These are phyloP conservation scores for Argya squamiceps DNA, from an alignment of 2,797 vertebrate genomes.

Conservation along the genomic window DNA sequence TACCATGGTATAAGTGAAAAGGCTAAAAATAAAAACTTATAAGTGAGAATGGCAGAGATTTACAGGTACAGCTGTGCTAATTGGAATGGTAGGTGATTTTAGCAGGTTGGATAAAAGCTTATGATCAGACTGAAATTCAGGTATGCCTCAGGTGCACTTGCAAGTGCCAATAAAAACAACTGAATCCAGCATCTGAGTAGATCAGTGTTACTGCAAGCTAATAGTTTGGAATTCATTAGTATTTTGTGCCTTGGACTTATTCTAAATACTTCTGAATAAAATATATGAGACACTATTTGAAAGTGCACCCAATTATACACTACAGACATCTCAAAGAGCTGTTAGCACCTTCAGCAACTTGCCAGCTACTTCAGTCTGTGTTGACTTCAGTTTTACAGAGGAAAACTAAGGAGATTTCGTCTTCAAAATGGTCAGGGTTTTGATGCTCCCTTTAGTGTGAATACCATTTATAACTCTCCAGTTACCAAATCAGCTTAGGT, in stretches of 20 bases:
- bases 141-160: neutral
- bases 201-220: neutral
- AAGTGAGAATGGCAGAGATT: neutral
- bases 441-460: neutral
- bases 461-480: neutral
- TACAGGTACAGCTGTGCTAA: neutral
- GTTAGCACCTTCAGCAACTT: conserved; percentile 7
- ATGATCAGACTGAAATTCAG: neutral
- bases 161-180: neutral
- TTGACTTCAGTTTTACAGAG: neutral
- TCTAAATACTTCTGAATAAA: neutral
- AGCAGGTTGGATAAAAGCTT: neutral
- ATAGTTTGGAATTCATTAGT: neutral
- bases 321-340: neutral
- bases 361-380: neutral
- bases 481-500: neutral
- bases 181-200: neutral
- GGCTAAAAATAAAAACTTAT: neutral
- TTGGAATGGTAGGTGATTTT: neutral
- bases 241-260: neutral
- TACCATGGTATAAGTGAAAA: neutral
- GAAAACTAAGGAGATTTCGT: neutral
- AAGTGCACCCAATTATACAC: neutral
- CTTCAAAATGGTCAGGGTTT: neutral
- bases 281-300: neutral